Percentiles rank a stretch among this genome's conserved stretches.
phyloP scores from a whole-genome alignment of 2,797 vertebrate genomes.

The Eupleurogrammus muticus region DNA sequence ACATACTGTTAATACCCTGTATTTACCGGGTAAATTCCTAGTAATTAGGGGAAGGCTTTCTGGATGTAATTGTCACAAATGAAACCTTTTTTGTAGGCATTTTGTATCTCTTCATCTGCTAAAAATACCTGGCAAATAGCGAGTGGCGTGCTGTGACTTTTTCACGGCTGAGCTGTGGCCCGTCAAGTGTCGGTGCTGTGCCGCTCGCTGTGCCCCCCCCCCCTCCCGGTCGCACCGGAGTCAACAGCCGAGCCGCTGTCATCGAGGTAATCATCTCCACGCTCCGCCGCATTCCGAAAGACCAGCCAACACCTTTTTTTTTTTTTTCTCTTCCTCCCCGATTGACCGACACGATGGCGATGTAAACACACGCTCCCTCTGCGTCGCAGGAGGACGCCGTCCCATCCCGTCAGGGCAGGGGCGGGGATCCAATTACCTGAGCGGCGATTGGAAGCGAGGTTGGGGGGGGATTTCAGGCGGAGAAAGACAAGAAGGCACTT shows the following conservation, averaged over 20 bases:
- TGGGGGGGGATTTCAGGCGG: too few relatives aligned
- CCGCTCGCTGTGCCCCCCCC: too few relatives aligned
- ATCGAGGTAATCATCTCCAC: slow-evolving; percentile 70
- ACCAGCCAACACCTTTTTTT: slow-evolving; percentile 38
- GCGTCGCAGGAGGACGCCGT: slow-evolving; percentile 41
- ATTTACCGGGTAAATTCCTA: too few relatives aligned
- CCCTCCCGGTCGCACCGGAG: too few relatives aligned
- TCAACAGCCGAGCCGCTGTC: slow-evolving; percentile 57
- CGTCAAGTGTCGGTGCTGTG: slow-evolving; percentile 16
- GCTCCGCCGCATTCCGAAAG: slow-evolving; percentile 51
- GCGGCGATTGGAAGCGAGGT: slow-evolving; percentile 53
- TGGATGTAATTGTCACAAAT: too few relatives aligned
- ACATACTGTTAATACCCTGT: too few relatives aligned
- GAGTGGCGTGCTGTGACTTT: slow-evolving; percentile 1
- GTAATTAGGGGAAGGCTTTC: too few relatives aligned
- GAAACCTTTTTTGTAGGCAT: too few relatives aligned
- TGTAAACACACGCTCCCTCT: slow-evolving; percentile 63
- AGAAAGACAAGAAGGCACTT: too few relatives aligned
- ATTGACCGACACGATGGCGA: slow-evolving; percentile 53
- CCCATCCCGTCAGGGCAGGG: slow-evolving; percentile 28
- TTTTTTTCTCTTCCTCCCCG: too few relatives aligned
- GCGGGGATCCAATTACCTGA: slow-evolving; percentile 75
- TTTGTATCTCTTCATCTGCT: not conserved
- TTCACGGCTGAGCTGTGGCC: slow-evolving; percentile 16
- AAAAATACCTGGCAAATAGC: not conserved